Evolutionary conservation across 2,888 invertebrate genomes (phyloP).

Genomic region (Stenolophus ochropezus): DNA sequence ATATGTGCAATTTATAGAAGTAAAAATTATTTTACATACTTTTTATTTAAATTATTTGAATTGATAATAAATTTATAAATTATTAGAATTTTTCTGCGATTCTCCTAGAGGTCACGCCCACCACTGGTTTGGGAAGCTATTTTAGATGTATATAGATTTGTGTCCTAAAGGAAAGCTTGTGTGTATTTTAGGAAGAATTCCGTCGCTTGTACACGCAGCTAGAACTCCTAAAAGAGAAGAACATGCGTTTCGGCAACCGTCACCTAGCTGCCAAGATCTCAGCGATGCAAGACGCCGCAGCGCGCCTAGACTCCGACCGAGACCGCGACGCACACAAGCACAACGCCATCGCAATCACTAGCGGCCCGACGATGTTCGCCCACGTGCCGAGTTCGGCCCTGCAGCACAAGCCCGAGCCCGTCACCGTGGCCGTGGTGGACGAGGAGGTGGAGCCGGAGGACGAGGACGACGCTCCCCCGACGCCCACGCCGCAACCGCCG

Average conservation of each 20-base stretch:
- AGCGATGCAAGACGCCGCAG: constrained; percentile 89
- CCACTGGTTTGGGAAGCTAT: no score
- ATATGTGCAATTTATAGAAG: no score
- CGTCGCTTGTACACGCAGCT: constrained; percentile 86
- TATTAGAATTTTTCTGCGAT: no score
- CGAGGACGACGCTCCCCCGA: constrained; percentile 62
- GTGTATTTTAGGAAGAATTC: constrained; percentile 83
- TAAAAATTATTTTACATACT: no score
- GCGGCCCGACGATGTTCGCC: constrained; percentile 69
- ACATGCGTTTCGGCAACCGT: constrained; percentile 83
- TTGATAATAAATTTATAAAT: no score
- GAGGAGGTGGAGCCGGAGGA: constrained; percentile 56
- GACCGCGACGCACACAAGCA: neutral
- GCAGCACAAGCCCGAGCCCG: constrained; percentile 61
- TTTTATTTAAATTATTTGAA: no score
- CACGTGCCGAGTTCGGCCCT: constrained; percentile 74
- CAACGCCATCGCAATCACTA: neutral
- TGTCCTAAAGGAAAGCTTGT: no score
- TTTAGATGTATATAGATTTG: no score
- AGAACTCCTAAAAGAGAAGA: constrained; percentile 86
- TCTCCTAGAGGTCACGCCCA: no score
- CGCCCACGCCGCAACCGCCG: constrained; percentile 49
- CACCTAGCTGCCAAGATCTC: constrained; percentile 84
- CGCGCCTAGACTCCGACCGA: constrained; percentile 73
- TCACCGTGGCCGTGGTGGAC: constrained; percentile 57